These are phyloP conservation scores for Acrossocheilus fasciatus DNA, from an alignment of 2,797 vertebrate genomes.

Conservation along the genomic window DNA sequence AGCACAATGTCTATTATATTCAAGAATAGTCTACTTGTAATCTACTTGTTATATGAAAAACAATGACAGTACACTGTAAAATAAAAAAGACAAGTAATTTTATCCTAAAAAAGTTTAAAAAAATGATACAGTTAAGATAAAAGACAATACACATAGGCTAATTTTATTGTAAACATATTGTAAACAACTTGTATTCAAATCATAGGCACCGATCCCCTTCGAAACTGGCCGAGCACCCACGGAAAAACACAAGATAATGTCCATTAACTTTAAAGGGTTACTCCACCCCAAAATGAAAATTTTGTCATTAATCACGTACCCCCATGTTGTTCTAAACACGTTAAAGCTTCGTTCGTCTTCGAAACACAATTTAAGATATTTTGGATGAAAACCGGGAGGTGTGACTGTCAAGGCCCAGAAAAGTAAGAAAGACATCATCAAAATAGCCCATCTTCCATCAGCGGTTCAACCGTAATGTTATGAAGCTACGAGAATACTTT, in stretches of 20 bases:
- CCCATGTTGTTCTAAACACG: too few relatives aligned
- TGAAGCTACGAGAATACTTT: too few relatives aligned
- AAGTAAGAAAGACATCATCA: too few relatives aligned
- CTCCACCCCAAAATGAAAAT: too few relatives aligned
- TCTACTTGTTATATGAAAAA: not conserved
- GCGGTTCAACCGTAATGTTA: too few relatives aligned
- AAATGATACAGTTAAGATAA: not conserved
- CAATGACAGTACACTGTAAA: not conserved
- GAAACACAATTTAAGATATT: too few relatives aligned
- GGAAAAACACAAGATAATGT: not conserved
- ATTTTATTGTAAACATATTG: not conserved
- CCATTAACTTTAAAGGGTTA: not conserved
- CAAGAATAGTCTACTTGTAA: not conserved
- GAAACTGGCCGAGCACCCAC: not conserved
- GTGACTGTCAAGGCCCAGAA: too few relatives aligned
- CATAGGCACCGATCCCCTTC: not conserved
- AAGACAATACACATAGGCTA: not conserved
- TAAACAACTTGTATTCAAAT: not conserved
- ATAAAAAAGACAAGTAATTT: not conserved
- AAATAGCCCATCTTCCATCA: too few relatives aligned
- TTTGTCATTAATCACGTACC: too few relatives aligned
- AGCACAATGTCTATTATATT: not conserved
- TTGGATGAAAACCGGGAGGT: too few relatives aligned
- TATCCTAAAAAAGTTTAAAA: not conserved
- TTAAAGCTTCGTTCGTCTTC: too few relatives aligned